Evolutionary conservation across 2,113 vertebrate genomes (phyloP), one percentile per base, ranked within the genome.

Genomic region (Thunnus maccoyii): DNA sequence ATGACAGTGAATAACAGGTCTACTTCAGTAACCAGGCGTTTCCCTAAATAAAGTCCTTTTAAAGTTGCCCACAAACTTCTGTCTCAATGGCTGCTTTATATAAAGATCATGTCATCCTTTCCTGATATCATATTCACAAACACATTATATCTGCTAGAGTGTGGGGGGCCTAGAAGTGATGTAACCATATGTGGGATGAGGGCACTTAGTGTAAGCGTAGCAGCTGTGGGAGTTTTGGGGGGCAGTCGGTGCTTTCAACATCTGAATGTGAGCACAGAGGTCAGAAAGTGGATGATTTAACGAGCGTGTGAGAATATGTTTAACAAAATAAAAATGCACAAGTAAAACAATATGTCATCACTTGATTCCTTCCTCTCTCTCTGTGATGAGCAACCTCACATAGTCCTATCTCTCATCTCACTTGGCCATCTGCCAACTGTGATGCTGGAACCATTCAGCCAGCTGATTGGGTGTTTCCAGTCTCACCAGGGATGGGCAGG

Each of bases 351-450:
- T 62, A 5, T 51, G 15, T 66, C 32, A 72, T 67, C 65, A 51
- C 22, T 56, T 32, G 72, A 12, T 54, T 16, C 65, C 5, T 72
- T 54, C 62, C 44, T 41, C 22, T 57, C 2, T 47, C 32, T 84
- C 94, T 94, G 92, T 92, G 88, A 92, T 92, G 44, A 89, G 72
- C 93, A 90, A 94, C 94, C 94, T 96, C 92, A 58, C 25, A 16
- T 52, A n/a, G 30, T 75, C 75, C 61, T 74, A 27, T 70, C 32
- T 73, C 71, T 56, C 55, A 52, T 91, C 92, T 89, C 90, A 92
- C 90, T 93, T 95, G 95, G 96, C 95, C 92, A 79, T 15, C 83
- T 90, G 96, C 95, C 96, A 95, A n/a, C 20, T 92, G 89, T 93
- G 76, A 93, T 90, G 93, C 94, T 93, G 91, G 91, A 95, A 93